Percentiles rank a stretch among this genome's conserved stretches.
phyloP scores from a whole-genome alignment of 1,140 invertebrate genomes.

The Dysdera silvatica region DNA sequence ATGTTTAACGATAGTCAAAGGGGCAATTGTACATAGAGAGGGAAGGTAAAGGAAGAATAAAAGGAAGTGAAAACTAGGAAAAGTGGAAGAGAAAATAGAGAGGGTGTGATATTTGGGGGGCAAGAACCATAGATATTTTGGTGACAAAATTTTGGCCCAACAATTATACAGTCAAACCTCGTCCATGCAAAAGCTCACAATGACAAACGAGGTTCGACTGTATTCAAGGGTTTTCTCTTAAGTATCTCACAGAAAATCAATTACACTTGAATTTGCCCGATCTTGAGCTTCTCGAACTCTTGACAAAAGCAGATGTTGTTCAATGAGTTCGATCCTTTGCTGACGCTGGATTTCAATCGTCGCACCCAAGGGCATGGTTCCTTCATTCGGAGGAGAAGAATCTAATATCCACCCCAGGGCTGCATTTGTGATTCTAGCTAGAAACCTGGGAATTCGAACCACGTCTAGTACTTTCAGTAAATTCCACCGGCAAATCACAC shows the following conservation, averaged over 20 bases:
- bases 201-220: too few species aligned
- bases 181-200: too few species aligned
- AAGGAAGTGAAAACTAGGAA: too few species aligned
- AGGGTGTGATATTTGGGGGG: too few species aligned
- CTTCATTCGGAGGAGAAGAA: conserved; percentile 45
- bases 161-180: too few species aligned
- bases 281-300: conserved; percentile 38
- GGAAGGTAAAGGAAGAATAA: too few species aligned
- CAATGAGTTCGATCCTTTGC: conserved; percentile 49
- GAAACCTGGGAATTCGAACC: conserved; percentile 43
- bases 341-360: conserved; percentile 51
- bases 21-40: too few species aligned
- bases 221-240: too few species aligned
- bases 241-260: not conserved
- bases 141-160: too few species aligned
- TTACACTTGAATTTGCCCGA: conserved; percentile 1
- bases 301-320: conserved; percentile 48
- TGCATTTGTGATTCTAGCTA: conserved; percentile 42
- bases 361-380: conserved; percentile 46
- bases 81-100: too few species aligned
- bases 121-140: too few species aligned
- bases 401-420: conserved; percentile 46
- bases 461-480: conserved; percentile 44
- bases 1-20: too few species aligned
- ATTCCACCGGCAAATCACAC: conserved; percentile 48